These are phyloP conservation scores for Circaetus cinerascens DNA, from an alignment of 2,113 vertebrate species.

Conservation along the genomic window DNA sequence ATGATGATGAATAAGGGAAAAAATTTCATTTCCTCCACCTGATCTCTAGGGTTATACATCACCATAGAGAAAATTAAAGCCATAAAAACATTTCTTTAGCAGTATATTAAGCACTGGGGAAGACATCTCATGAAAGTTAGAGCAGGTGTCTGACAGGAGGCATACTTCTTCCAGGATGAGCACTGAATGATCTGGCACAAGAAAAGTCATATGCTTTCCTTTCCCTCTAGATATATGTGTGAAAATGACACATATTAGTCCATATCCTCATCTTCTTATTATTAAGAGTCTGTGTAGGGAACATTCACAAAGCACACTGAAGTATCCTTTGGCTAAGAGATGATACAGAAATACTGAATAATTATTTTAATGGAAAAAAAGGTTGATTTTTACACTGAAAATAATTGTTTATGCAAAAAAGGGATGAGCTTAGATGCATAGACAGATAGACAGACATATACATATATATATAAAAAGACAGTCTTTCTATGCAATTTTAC, in stretches of 20 bases:
- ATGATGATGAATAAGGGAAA: background rate
- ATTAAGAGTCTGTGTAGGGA: background rate
- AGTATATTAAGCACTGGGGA: background rate
- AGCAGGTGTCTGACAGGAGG: background rate
- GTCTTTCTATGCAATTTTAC: background rate
- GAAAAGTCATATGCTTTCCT: background rate
- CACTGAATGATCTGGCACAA: background rate
- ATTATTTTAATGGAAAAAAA: background rate
- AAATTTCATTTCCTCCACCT: background rate
- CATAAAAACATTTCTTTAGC: background rate
- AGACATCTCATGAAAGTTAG: background rate
- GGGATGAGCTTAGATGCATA: accelerated
- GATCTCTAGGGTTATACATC: background rate
- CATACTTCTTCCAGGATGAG: background rate
- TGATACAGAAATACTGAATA: background rate
- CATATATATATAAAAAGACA: accelerated
- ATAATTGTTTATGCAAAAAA: background rate
- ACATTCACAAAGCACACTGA: background rate
- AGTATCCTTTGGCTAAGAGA: background rate
- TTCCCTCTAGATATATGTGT: background rate
- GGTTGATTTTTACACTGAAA: background rate
- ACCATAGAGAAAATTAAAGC: background rate
- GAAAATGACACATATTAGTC: background rate
- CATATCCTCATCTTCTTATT: background rate
- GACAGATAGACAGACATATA: accelerated